Percentiles rank a stretch among this genome's conserved stretches.
phyloP scores from a whole-genome alignment of 2,797 vertebrate genomes.

The Miichthys miiuy region DNA sequence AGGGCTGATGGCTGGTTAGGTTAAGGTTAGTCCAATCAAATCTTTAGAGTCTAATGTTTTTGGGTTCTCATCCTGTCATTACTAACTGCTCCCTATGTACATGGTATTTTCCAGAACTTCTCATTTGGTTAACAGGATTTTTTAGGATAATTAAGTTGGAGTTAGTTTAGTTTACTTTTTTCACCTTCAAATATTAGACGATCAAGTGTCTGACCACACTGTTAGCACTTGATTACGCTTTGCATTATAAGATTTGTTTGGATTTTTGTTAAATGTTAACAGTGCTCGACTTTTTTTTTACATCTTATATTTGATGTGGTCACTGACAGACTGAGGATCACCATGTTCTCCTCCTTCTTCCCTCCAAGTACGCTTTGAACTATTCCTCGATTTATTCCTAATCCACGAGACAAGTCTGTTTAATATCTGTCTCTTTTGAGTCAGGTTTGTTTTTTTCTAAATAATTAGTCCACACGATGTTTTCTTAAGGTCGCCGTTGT shows the following conservation, averaged over 20 bases:
- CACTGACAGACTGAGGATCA: neutral
- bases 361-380: neutral
- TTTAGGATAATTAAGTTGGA: neutral
- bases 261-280: neutral
- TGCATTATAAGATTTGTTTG: neutral
- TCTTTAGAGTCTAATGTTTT: neutral
- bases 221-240: neutral
- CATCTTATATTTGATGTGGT: constrained; percentile 2
- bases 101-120: constrained; percentile 1
- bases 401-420: neutral
- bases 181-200: neutral
- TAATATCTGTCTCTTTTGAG: constrained; percentile 15
- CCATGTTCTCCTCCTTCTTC: constrained; percentile 17
- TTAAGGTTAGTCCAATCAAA: constrained; percentile 18
- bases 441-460: constrained; percentile 10
- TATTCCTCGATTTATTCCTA: neutral
- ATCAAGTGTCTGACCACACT: neutral
- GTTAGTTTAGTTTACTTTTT: neutral
- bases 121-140: neutral
- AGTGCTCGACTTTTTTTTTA: neutral
- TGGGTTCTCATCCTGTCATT: neutral
- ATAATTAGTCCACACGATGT: constrained; percentile 44
- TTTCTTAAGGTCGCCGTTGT: constrained; percentile 42
- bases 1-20: constrained; percentile 59
- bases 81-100: neutral